Base-by-base conservation (phyloP, 2,888 invertebrate species). In the Clunio marinus region DNA sequence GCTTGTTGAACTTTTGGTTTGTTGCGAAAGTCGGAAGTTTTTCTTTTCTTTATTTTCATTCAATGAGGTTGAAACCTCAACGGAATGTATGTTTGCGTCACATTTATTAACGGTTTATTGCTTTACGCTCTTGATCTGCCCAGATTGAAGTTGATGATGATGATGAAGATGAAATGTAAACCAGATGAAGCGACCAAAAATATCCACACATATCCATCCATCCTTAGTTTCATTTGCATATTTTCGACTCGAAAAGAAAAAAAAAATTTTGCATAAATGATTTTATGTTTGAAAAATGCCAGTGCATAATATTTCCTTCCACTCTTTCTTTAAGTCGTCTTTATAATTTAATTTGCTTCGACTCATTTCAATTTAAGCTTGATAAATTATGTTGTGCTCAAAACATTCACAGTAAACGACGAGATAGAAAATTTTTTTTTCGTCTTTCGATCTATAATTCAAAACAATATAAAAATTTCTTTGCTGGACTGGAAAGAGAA, bases 281-380 rank as follows among this genome's bases (percentile, higher is more conserved):
- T n/a, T n/a, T n/a, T n/a, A n/a, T n/a, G n/a, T n/a, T n/a, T 41
- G 41, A 41, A 41, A 32, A 41, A 41, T 41, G 13, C 15, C n/a
- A 7, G 41, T 22, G 20, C 51, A 51, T 41, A 20, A 7, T 17
- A 22, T 20, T 22, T 8, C 20, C 4, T 20, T 51, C 4, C 20
- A 51, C 7, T 22, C 2, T 51, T n/a, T 24, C 25, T 8, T 15
- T 24, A 24, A 15, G 2, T n/a, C 28, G 15, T 27, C 15, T 22
- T 51, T 17, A 22, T 51, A 51, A 51, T 51, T 58, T 58, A n/a
- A 28, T 58, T 25, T 58, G n/a, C 32, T 8, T 28, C 58, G 15
- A 28, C 58, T 28, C n/a, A 28, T 58, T 58, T 51, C 51, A 51
- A 51, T 51, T 51, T 51, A 51, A 17, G 51, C 24, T 51, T 13